Conservation (phyloP, 1,140 invertebrate genomes). For the Wiebesia pumilae region DNA sequence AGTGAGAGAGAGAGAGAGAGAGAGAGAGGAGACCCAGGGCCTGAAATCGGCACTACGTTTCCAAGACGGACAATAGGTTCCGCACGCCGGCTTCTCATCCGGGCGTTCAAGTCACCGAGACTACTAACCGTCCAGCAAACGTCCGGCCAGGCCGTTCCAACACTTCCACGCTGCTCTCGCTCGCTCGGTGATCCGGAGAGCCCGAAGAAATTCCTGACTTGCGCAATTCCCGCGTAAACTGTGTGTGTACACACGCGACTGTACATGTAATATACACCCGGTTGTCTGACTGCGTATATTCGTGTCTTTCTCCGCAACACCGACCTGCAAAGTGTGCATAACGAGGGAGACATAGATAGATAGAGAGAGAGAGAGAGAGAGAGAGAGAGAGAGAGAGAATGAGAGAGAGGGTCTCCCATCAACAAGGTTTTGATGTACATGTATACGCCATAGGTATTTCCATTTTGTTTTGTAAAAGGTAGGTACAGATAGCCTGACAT, state of each 20-base stretch:
- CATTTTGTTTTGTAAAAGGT: neutral
- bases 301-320: neutral
- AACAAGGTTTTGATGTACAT: neutral
- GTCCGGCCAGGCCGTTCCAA: constrained; percentile 52
- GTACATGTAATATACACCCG: neutral
- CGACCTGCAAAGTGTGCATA: neutral
- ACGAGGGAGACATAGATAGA: neutral
- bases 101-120: constrained; percentile 72
- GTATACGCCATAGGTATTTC: neutral
- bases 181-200: constrained; percentile 49
- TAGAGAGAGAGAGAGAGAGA: neutral
- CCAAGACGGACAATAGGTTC: constrained; percentile 61
- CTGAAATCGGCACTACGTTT: constrained; percentile 24
- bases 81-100: constrained; percentile 71
- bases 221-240: constrained; percentile 66
- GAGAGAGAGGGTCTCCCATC: neutral
- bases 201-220: constrained; percentile 71
- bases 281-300: neutral
- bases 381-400: neutral
- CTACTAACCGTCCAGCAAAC: constrained; percentile 71
- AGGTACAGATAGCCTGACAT: neutral
- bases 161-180: neutral
- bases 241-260: constrained; percentile 5
- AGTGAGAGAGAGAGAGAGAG: constrained; percentile 17
- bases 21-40: constrained; percentile 1